Evolutionary conservation across 2,113 vertebrate genomes (phyloP).

Genomic region (Ctenomys sociabilis): DNA sequence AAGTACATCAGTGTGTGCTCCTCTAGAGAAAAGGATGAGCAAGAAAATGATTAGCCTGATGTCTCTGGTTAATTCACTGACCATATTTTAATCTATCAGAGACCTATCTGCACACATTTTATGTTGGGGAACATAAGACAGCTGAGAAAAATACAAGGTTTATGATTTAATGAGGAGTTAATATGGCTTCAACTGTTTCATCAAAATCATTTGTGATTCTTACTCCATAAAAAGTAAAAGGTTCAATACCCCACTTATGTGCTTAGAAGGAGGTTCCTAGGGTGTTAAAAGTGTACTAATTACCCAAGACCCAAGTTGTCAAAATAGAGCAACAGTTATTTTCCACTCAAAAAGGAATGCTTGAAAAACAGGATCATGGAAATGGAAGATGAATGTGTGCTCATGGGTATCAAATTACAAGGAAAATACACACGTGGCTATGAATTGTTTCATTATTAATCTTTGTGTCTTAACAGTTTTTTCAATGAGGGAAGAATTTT

Average conservation of each 20-base stretch:
- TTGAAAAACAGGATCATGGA: not conserved
- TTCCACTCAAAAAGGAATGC: not conserved
- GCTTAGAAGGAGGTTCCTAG: not conserved
- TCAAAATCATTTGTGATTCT: conserved; percentile 7
- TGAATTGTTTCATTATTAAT: not conserved
- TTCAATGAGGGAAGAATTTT: not conserved
- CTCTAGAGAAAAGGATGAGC: not conserved
- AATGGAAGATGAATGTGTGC: not conserved
- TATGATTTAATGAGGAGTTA: conserved; percentile 35
- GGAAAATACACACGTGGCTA: not conserved
- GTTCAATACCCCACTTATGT: conserved; percentile 29
- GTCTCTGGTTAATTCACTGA: not conserved
- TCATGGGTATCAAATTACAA: not conserved
- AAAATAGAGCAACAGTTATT: conserved; percentile 28
- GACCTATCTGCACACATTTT: not conserved
- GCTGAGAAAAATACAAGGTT: not conserved
- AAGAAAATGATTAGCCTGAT: not conserved
- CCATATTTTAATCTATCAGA: not conserved
- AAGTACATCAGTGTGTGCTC: not conserved
- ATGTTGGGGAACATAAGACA: not conserved
- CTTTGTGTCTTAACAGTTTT: not conserved
- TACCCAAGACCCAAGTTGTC: not conserved
- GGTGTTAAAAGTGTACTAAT: conserved; percentile 48
- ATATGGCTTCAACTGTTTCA: conserved; percentile 2
- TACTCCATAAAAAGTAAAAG: conserved; percentile 8